Percentiles rank a stretch among this genome's conserved stretches.
phyloP scores from a whole-genome alignment of 2,113 vertebrate genomes.

The Tapirus terrestris region DNA sequence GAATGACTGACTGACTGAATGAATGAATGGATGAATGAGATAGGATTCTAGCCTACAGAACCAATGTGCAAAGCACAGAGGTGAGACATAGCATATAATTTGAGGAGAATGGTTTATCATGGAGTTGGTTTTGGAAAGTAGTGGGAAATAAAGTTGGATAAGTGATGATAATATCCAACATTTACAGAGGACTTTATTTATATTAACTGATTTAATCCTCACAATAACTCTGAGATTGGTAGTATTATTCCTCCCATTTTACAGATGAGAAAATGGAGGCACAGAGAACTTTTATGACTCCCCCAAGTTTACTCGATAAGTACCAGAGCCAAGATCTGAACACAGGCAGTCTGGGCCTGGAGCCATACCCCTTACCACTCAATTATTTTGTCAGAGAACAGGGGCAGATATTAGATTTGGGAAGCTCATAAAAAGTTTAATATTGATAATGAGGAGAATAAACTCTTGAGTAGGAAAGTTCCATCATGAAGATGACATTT shows the following conservation, averaged over 20 bases:
- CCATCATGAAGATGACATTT: neutral
- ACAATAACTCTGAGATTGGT: neutral
- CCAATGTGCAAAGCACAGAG: neutral
- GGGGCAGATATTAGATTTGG: neutral
- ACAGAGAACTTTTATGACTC: neutral
- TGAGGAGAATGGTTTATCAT: neutral
- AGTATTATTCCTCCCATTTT: neutral
- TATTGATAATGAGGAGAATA: neutral
- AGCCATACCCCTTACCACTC: neutral
- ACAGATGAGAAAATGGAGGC: neutral
- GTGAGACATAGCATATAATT: neutral
- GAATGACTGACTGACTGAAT: neutral
- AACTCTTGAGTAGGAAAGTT: neutral
- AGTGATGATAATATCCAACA: neutral
- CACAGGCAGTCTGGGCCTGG: neutral
- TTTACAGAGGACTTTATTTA: neutral
- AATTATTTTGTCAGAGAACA: neutral
- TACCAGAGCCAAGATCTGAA: neutral
- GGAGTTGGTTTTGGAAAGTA: conserved; percentile 5
- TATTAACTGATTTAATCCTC: conserved; percentile 6
- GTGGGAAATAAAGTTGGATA: neutral
- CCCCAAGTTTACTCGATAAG: neutral
- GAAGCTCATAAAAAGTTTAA: neutral
- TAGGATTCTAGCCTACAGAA: neutral
- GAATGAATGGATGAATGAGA: neutral